These are phyloP conservation scores for Silurus glanis DNA, from an alignment of 2,113 vertebrate species.

Conservation along the genomic window DNA sequence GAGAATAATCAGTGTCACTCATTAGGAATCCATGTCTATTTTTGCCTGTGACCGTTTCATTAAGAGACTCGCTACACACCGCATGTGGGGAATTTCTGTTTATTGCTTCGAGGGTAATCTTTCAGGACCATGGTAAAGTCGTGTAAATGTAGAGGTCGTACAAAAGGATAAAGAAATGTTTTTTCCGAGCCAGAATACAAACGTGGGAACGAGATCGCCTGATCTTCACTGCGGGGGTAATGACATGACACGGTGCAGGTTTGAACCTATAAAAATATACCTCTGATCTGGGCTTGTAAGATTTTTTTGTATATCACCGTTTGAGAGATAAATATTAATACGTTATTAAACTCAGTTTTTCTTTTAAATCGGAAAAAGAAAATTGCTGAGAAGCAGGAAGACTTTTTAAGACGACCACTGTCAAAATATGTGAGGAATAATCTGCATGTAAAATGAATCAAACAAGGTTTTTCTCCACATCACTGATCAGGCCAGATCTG, in stretches of 20 bases:
- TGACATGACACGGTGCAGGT: neutral
- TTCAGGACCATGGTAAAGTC: neutral
- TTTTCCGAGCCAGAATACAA: neutral
- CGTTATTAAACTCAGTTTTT: neutral
- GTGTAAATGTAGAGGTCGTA: neutral
- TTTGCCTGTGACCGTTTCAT: slow-evolving; percentile 7
- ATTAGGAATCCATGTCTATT: slow-evolving; percentile 35
- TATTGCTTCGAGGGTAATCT: neutral
- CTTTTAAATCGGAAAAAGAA: neutral
- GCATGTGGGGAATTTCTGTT: slow-evolving; percentile 17
- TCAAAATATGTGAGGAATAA: neutral
- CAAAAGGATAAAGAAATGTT: neutral
- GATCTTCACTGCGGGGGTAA: neutral
- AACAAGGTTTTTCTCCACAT: neutral
- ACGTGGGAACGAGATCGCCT: neutral
- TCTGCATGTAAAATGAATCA: neutral
- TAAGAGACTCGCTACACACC: neutral
- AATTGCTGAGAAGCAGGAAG: neutral
- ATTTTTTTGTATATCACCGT: neutral
- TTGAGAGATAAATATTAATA: neutral
- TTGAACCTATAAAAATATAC: neutral
- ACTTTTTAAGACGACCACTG: neutral
- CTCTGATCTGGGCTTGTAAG: neutral
- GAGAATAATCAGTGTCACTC: slow-evolving; percentile 41
- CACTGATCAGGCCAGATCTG: neutral